A percentile compares a stretch with the other conserved stretches of the same genome.
Conservation (phyloP, 1,140 invertebrate genomes). For the Procambarus clarkii region DNA sequence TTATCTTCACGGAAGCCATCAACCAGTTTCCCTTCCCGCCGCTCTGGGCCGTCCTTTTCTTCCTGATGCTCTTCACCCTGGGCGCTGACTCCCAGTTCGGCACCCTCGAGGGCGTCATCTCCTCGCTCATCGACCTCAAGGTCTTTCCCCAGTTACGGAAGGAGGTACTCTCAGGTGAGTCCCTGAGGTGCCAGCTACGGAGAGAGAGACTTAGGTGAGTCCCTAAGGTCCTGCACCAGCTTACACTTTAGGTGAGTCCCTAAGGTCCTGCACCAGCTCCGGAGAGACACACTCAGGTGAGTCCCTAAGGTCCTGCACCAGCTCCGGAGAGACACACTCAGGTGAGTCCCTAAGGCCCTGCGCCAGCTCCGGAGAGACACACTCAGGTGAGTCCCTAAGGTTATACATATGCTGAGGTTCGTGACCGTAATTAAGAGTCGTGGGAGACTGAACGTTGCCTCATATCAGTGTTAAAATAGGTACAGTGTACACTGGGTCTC, state of each 20-base stretch:
- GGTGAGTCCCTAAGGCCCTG: conserved; percentile 93
- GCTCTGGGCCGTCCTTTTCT: conserved; percentile 79
- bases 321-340: conserved; percentile 89
- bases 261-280: conserved; percentile 89
- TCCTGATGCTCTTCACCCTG: conserved; percentile 79
- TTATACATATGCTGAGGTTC: too few species aligned
- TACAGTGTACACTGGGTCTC: too few species aligned
- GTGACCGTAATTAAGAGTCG: too few species aligned
- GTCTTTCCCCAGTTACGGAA: conserved; percentile 91
- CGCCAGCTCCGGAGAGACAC: conserved; percentile 91
- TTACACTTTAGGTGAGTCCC: conserved; percentile 84
- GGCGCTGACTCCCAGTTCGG: conserved; percentile 79
- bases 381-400: conserved; percentile 91
- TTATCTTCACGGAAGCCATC: conserved; percentile 76
- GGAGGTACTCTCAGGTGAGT: conserved; percentile 91
- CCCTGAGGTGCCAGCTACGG: conserved; percentile 89
- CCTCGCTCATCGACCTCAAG: conserved; percentile 94
- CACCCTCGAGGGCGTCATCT: conserved; percentile 93
- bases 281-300: conserved; percentile 90
- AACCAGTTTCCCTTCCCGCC: conserved; percentile 74
- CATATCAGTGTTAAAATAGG: too few species aligned
- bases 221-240: conserved; percentile 90
- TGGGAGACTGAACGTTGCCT: too few species aligned
- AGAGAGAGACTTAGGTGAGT: conserved; percentile 94
- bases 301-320: conserved; percentile 93